A percentile compares a stretch with the other conserved stretches of the same genome.
phyloP scores from a whole-genome alignment of 2,113 vertebrate genomes.

The Oncorhynchus clarkii region DNA sequence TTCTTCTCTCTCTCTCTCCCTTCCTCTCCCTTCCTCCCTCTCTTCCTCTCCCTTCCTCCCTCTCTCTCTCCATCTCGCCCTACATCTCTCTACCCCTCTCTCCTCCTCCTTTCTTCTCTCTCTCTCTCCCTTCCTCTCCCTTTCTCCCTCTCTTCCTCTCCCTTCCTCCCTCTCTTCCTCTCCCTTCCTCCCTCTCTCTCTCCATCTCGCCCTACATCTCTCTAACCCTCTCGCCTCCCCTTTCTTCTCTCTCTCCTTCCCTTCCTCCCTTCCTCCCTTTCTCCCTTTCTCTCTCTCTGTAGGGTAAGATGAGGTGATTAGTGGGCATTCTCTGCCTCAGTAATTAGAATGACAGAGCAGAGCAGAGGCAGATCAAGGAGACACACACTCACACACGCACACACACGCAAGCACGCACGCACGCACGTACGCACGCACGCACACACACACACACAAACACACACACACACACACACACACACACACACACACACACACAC shows the following conservation, averaged over 20 bases:
- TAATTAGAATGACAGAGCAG: too few relatives aligned
- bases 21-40: neutral
- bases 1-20: neutral
- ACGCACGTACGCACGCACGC: too few relatives aligned
- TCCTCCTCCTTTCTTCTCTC: neutral
- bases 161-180: neutral
- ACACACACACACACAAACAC: too few relatives aligned
- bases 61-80: constrained; percentile 29
- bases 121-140: constrained; percentile 11
- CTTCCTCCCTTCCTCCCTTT: neutral
- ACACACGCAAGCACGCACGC: too few relatives aligned
- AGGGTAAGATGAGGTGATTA: too few relatives aligned
- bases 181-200: constrained; percentile 2
- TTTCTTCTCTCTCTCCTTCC: constrained; percentile 15
- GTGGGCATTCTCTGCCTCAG: too few relatives aligned
- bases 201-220: constrained; percentile 23
- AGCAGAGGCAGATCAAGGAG: too few relatives aligned
- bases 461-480: too few relatives aligned
- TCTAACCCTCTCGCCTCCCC: neutral
- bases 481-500: too few relatives aligned
- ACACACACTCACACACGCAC: too few relatives aligned
- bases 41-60: neutral
- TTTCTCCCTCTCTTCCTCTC: too few relatives aligned
- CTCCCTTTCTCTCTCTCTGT: too few relatives aligned
- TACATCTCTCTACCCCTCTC: neutral